Evolutionary conservation across 2,113 vertebrate genomes (phyloP).

Genomic region (Anseranas semipalmata): DNA sequence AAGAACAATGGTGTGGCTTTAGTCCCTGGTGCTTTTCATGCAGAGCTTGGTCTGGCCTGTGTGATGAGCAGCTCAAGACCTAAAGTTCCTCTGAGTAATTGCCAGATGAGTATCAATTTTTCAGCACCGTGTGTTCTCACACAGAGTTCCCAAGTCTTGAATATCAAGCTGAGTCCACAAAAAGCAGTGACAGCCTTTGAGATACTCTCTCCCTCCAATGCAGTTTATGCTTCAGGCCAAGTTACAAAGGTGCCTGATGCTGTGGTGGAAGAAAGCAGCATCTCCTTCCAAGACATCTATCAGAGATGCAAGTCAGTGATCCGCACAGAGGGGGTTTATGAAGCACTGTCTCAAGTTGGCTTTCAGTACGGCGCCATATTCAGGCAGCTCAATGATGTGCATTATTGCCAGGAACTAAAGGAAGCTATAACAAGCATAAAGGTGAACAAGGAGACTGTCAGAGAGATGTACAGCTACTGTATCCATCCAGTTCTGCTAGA

Average conservation of each 20-base stretch:
- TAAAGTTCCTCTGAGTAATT: conserved; percentile 71
- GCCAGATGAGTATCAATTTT: conserved; percentile 80
- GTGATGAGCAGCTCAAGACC: conserved; percentile 73
- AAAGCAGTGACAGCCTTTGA: conserved; percentile 71
- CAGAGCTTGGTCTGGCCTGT: conserved; percentile 82
- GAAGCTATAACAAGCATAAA: conserved; percentile 81
- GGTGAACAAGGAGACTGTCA: conserved; percentile 70
- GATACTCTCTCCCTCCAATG: conserved; percentile 74
- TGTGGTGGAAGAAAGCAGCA: conserved; percentile 74
- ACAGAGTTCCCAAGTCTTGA: conserved; percentile 71
- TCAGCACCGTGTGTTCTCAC: conserved; percentile 74
- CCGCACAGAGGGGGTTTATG: conserved; percentile 75
- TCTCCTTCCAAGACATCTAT: conserved; percentile 72
- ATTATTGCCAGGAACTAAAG: conserved; percentile 80
- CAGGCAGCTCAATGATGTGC: conserved; percentile 78
- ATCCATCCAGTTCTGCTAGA: conserved; percentile 87
- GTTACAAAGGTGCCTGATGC: conserved; percentile 36
- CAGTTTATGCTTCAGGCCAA: conserved; percentile 78
- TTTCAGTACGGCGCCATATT: conserved; percentile 84
- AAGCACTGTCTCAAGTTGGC: conserved; percentile 74
- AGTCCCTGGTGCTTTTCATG: conserved; percentile 83
- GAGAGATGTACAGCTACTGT: conserved; percentile 78
- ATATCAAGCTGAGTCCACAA: conserved; percentile 69
- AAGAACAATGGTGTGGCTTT: conserved; percentile 79
- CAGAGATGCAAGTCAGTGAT: conserved; percentile 77